A percentile compares a stretch with the other conserved stretches of the same genome.
Evolutionary conservation across 1,140 invertebrate species (phyloP).

Genomic region (Hormaphis cornu): DNA sequence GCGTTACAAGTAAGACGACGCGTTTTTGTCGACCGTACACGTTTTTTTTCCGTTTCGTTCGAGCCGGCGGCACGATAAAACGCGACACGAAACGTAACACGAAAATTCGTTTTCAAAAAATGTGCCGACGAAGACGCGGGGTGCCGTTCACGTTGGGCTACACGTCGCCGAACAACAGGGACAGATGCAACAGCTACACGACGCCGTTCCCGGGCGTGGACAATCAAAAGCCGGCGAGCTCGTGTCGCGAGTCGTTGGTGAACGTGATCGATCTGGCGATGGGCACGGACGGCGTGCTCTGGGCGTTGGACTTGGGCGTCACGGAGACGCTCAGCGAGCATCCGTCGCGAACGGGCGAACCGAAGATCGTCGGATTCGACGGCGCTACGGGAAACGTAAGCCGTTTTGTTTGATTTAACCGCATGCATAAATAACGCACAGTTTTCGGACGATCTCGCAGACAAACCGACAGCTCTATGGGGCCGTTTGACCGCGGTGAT

Average conservation of each 20-base stretch:
- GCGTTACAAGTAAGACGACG: neutral
- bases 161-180: neutral
- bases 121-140: neutral
- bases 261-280: conserved; percentile 52
- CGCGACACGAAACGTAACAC: too few species aligned
- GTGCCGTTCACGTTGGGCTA: neutral
- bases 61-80: too few species aligned
- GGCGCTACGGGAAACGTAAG: conserved; percentile 38
- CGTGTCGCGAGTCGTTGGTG: conserved; percentile 42
- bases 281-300: conserved; percentile 48
- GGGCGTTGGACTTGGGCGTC: conserved; percentile 53
- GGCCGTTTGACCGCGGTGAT: too few species aligned
- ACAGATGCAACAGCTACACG: neutral
- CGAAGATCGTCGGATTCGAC: conserved; percentile 50
- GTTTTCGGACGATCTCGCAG: too few species aligned
- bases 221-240: too few species aligned
- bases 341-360: conserved; percentile 46
- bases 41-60: too few species aligned
- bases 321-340: conserved; percentile 46
- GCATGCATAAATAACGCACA: too few species aligned
- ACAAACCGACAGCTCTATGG: too few species aligned
- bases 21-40: too few species aligned
- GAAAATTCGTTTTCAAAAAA: neutral
- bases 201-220: neutral
- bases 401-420: too few species aligned